These are phyloP conservation scores for Anarhynchus alexandrinus DNA, from an alignment of 2,113 vertebrate species.

Conservation along the genomic window DNA sequence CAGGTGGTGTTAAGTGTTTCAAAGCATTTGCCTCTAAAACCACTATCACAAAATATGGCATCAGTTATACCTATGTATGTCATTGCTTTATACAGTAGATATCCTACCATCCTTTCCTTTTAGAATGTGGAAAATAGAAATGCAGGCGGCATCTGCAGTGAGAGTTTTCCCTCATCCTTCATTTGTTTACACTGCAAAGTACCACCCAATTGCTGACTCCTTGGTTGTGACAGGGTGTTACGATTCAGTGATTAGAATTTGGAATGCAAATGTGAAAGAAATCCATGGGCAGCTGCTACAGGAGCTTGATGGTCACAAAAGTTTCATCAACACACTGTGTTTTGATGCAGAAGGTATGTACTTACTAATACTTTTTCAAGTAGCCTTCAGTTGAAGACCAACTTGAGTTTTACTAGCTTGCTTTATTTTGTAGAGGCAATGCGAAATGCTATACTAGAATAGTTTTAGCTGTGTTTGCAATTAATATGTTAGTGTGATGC, in stretches of 20 bases:
- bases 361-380: background rate
- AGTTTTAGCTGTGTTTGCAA: background rate
- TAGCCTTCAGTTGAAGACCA: background rate
- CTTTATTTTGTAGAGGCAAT: background rate
- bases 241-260: slow-evolving; percentile 86
- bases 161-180: slow-evolving; percentile 93
- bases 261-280: slow-evolving; percentile 83
- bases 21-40: background rate
- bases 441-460: background rate
- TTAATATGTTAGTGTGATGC: background rate
- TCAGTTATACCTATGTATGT: background rate
- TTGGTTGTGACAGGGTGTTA: slow-evolving; percentile 90
- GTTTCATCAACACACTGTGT: slow-evolving; percentile 91
- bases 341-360: slow-evolving; percentile 90
- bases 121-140: slow-evolving; percentile 90
- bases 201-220: slow-evolving; percentile 83
- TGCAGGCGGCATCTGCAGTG: slow-evolving; percentile 73
- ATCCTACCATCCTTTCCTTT: background rate
- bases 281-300: slow-evolving; percentile 85
- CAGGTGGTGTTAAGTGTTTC: background rate
- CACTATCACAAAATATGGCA: background rate
- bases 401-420: background rate
- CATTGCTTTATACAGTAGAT: background rate
- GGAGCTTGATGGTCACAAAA: slow-evolving; percentile 88
- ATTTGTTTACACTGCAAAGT: slow-evolving; percentile 93